Base-by-base conservation (phyloP, 2,113 vertebrate genomes). In the Struthidea cinerea region DNA sequence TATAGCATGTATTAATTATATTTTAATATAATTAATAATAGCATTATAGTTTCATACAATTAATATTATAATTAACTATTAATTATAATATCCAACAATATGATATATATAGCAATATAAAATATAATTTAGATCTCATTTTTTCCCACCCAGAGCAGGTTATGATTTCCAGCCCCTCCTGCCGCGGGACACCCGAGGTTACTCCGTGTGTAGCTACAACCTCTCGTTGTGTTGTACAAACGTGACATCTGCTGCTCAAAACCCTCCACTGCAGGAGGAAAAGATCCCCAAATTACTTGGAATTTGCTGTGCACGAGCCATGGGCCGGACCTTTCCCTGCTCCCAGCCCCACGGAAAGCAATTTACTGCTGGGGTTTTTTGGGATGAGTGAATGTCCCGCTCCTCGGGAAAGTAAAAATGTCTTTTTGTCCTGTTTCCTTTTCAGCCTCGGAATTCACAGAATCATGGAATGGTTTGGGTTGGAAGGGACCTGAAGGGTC, bases 191-290 rank as follows among this genome's bases (percentile, higher is more conserved):
- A 2, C 6, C 2, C 3, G 5, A 0, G 7, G n/a, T 41, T 6
- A 11, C 35, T 88, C 42, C 32, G 11, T 6, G 68, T 6, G 86
- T 0, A 35, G 53, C 52, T 14, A 2, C 52, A 26, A 8, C 4
- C 64, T 7, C 7, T 13, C 9, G 5, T 61, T 91, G 11, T 0
- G 3, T 27, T 76, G 57, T 78, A 21, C 96, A 92, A 96, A 69
- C 1, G 1, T 91, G 96, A 96, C 97, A 93, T 69, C 97, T 97
- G 68, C 97, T 81, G 97, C 89, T 82, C 30, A 9, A 65, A 42
- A 21, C 10, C 59, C 41, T 90, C 50, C 18, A 94, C 79, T 97
- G 94, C 96, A 96, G 23, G 37, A 49, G 46, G 46, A 10, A 41
- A 59, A n/a, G 1, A 24, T 33, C 16, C 20, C 39, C 4, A 8